Evolutionary conservation across 1,140 invertebrate genomes (phyloP).

Genomic region (Colletes gigas): DNA sequence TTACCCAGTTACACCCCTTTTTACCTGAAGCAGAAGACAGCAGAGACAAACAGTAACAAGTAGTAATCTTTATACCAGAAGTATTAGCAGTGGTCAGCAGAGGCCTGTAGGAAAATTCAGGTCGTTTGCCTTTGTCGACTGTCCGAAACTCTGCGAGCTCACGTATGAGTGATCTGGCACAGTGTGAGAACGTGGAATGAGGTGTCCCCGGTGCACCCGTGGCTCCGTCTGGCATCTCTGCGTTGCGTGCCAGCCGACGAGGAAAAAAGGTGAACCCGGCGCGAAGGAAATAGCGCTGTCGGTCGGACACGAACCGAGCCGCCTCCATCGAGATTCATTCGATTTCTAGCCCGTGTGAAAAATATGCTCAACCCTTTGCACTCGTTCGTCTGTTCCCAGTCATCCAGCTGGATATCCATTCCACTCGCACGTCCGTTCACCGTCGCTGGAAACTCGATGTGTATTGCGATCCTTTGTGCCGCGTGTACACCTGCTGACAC

Average conservation of each 20-base stretch:
- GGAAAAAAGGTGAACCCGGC: conserved; percentile 18
- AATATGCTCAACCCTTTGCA: conserved; percentile 44
- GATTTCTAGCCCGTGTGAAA: conserved; percentile 28
- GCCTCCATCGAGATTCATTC: conserved; percentile 46
- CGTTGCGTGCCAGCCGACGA: conserved; percentile 26
- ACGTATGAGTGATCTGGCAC: no score
- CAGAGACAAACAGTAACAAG: no score
- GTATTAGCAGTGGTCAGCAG: no score
- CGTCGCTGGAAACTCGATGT: neutral
- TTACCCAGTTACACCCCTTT: no score
- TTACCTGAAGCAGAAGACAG: no score
- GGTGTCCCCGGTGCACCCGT: no score
- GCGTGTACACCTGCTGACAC: neutral
- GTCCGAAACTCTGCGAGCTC: no score
- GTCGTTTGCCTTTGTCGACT: no score
- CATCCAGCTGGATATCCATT: conserved; percentile 16
- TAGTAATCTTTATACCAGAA: no score
- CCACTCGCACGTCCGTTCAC: neutral
- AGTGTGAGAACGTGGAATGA: no score
- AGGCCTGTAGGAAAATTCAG: no score
- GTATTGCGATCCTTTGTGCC: neutral
- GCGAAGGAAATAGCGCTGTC: conserved; percentile 43
- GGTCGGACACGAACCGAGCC: conserved; percentile 21
- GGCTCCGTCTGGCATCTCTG: no score
- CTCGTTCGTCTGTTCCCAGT: conserved; percentile 15